Percentiles rank a stretch among this genome's conserved stretches.
These are phyloP conservation scores for Morone saxatilis DNA, from an alignment of 2,113 vertebrate species.

Conservation along the genomic window DNA sequence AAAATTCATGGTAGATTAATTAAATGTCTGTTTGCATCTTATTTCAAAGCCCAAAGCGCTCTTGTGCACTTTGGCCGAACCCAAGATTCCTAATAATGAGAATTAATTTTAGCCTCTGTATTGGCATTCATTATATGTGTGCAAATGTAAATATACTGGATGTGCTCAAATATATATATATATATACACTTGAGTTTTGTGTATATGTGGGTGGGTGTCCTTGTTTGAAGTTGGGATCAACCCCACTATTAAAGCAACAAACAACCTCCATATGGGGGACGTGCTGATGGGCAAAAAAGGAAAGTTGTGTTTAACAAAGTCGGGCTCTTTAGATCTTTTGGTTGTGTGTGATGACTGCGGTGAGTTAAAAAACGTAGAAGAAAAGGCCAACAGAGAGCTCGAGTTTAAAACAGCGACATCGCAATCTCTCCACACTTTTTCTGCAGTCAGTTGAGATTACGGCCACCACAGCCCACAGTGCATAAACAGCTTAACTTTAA, in stretches of 20 bases:
- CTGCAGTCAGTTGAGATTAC: constrained; percentile 55
- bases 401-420: constrained; percentile 41
- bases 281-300: neutral
- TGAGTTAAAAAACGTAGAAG: neutral
- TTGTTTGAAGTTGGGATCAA: constrained; percentile 61
- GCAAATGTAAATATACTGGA: constrained; percentile 26
- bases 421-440: constrained; percentile 39
- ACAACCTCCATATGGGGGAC: constrained; percentile 34
- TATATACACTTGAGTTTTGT: constrained; percentile 24
- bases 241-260: constrained; percentile 60
- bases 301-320: neutral
- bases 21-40: constrained; percentile 77
- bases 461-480: constrained; percentile 40
- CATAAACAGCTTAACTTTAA: constrained; percentile 66
- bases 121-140: constrained; percentile 37
- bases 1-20: constrained; percentile 82
- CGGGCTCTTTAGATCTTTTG: neutral
- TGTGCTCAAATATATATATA: neutral
- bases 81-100: constrained; percentile 52
- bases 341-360: neutral
- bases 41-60: constrained; percentile 69
- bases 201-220: constrained; percentile 1
- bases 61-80: constrained; percentile 80
- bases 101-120: constrained; percentile 42
- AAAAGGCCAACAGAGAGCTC: neutral